Percentiles rank a stretch among this genome's conserved stretches.
Conservation (phyloP, 2,113 vertebrate genomes). For the pig (Sus scrofa) region T2T-Sscrofa CM000821.6:53064001-53064500, state of each 20-base stretch:
- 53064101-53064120: too few species aligned
- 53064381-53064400: constrained; percentile 38
- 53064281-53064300: constrained; percentile 42
- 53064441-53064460: constrained; percentile 31
- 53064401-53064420: background rate
- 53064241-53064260: constrained; percentile 34
- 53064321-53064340: background rate
- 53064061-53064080: too few species aligned
- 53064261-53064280: constrained; percentile 13
- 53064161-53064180: constrained; percentile 57
- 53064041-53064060: too few species aligned
- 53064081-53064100: too few species aligned
- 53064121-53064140: too few species aligned
- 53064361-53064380: constrained; percentile 26
- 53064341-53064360: constrained; percentile 43
- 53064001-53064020: too few species aligned
- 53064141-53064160: background rate
- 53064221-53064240: constrained; percentile 13
- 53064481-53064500: constrained; percentile 59
- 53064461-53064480: constrained; percentile 31
- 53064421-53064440: constrained; percentile 6
- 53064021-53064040: too few species aligned
- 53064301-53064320: constrained; percentile 9
- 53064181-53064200: constrained; percentile 25
- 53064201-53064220: constrained; percentile 30